These are phyloP conservation scores for Camptogramma bilineatum DNA, from an alignment of 2,888 invertebrate genomes.

Conservation along the genomic window DNA sequence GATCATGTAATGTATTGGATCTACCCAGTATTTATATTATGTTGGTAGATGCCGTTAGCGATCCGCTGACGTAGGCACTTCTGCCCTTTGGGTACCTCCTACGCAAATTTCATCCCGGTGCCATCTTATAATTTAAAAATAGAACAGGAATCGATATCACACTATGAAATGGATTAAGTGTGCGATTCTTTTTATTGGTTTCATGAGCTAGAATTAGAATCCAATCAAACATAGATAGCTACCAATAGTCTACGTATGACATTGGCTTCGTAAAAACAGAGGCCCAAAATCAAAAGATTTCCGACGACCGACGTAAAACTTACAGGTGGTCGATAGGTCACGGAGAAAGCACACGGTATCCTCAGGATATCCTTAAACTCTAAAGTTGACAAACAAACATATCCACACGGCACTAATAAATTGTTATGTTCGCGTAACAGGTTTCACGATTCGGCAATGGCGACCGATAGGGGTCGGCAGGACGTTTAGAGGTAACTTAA, in stretches of 20 bases:
- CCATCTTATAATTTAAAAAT: slow-evolving; percentile 45
- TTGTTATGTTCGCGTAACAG: slow-evolving; percentile 71
- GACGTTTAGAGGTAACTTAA: slow-evolving; percentile 11
- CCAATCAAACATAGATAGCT: not conserved
- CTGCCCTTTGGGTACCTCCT: slow-evolving; percentile 67
- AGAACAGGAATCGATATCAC: slow-evolving; percentile 22
- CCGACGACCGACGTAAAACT: slow-evolving; percentile 8
- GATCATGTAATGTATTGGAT: slow-evolving; percentile 32
- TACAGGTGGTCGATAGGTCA: slow-evolving; percentile 24
- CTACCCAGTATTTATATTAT: slow-evolving; percentile 21
- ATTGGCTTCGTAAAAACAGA: slow-evolving; percentile 5
- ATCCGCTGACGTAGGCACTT: slow-evolving; percentile 75
- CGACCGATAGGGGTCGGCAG: slow-evolving; percentile 42
- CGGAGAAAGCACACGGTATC: slow-evolving; percentile 18
- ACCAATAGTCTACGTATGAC: not conserved
- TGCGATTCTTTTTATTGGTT: not conserved
- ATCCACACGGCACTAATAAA: slow-evolving; percentile 55
- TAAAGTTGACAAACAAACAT: slow-evolving; percentile 67
- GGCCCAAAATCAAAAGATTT: not conserved
- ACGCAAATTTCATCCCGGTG: slow-evolving; percentile 57
- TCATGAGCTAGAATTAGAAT: not conserved
- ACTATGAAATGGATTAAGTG: not conserved
- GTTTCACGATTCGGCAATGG: slow-evolving; percentile 64
- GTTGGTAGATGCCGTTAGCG: slow-evolving; percentile 39
- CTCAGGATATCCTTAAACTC: slow-evolving; percentile 20